These are phyloP conservation scores for Pomacea canaliculata DNA, from an alignment of 2,888 invertebrate genomes.

Conservation along the genomic window DNA sequence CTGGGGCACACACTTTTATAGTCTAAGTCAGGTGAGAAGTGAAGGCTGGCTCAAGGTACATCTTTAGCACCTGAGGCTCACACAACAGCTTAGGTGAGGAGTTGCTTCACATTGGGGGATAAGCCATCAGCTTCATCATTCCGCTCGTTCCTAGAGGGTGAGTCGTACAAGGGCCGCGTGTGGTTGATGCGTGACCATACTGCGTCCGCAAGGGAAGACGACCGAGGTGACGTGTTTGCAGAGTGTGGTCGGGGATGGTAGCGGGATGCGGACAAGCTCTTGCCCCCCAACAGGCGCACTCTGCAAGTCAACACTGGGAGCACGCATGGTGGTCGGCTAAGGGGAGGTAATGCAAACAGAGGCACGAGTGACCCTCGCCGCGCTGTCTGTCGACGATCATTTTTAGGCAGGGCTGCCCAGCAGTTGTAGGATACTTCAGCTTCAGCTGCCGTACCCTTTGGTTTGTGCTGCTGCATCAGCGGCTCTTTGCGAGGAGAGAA, in stretches of 20 bases:
- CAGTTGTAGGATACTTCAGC: neutral
- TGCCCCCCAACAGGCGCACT: neutral
- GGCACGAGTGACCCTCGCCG: constrained; percentile 15
- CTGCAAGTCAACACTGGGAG: constrained; percentile 15
- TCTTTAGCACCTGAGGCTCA: neutral
- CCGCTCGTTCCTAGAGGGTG: constrained; percentile 5
- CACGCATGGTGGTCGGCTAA: constrained; percentile 8
- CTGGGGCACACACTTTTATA: too few relatives aligned
- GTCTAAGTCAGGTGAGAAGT: constrained; percentile 7
- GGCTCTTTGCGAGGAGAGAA: too few relatives aligned
- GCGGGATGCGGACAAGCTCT: constrained; percentile 1
- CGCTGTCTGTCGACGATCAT: neutral
- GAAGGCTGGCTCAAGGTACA: neutral
- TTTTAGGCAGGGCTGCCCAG: constrained; percentile 5
- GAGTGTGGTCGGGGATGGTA: constrained; percentile 21
- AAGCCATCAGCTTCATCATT: neutral
- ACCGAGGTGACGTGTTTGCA: constrained; percentile 17
- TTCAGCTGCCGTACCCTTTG: too few relatives aligned
- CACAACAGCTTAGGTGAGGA: neutral
- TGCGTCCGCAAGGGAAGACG: neutral
- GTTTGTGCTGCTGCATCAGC: too few relatives aligned
- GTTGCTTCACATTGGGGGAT: neutral
- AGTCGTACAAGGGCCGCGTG: constrained; percentile 7
- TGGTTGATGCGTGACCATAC: neutral
- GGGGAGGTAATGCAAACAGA: constrained; percentile 12